Evolutionary conservation across 2,113 vertebrate genomes (phyloP).

Genomic region (Galbula dea): DNA sequence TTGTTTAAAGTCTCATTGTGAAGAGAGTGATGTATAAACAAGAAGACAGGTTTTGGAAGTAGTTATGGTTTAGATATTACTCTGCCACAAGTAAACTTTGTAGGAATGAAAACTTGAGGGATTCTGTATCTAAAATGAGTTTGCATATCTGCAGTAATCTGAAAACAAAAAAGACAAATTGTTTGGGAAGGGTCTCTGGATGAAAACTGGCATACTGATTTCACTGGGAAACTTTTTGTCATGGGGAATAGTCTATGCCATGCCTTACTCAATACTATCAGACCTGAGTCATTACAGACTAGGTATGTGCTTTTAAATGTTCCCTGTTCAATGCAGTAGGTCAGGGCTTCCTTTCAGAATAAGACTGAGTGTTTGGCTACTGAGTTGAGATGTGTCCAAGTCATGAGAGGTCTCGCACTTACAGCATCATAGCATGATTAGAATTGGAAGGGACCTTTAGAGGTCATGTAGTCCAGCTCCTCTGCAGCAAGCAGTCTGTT

Average conservation of each 20-base stretch:
- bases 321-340: not conserved
- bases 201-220: not conserved
- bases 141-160: not conserved
- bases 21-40: constrained; percentile 14
- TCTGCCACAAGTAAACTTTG: not conserved
- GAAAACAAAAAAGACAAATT: not conserved
- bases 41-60: not conserved
- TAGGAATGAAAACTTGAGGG: not conserved
- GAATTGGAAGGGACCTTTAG: no score
- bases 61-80: not conserved
- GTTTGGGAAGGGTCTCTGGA: not conserved
- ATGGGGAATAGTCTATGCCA: not conserved
- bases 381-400: not conserved
- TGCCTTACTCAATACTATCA: not conserved
- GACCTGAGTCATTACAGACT: not conserved
- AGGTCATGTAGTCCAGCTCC: no score
- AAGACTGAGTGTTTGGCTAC: not conserved
- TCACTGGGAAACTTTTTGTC: not conserved
- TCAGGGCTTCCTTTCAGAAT: not conserved
- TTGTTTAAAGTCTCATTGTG: constrained; percentile 1
- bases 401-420: not conserved
- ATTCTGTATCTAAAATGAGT: not conserved
- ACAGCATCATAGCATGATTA: no score
- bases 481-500: not conserved
- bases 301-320: not conserved